These are phyloP conservation scores for Centrocercus urophasianus DNA, from an alignment of 2,113 vertebrate species.

Conservation along the genomic window DNA sequence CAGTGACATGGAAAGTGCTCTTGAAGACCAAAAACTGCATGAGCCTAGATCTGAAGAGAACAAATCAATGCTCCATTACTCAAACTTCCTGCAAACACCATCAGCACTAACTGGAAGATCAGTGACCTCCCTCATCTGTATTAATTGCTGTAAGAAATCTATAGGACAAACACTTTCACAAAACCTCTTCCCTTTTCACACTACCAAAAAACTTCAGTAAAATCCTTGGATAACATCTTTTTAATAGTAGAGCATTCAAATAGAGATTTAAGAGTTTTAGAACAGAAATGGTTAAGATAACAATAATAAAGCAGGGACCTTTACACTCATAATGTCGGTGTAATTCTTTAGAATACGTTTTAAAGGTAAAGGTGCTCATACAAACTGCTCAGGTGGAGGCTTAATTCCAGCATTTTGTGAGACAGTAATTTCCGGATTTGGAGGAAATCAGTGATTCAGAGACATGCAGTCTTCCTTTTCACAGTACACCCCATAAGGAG, in stretches of 20 bases:
- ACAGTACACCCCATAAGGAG: background rate
- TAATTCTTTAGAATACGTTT: background rate
- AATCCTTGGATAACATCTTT: background rate
- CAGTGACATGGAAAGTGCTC: background rate
- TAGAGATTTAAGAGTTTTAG: background rate
- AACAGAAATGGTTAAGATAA: background rate
- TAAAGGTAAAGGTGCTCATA: background rate
- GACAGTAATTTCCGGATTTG: background rate
- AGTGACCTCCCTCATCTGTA: background rate
- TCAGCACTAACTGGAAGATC: background rate
- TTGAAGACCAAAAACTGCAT: slow-evolving; percentile 22
- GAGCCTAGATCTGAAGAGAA: background rate
- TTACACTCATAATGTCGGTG: background rate
- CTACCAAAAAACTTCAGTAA: background rate
- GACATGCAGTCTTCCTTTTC: background rate
- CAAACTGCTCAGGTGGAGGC: background rate
- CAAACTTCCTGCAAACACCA: background rate
- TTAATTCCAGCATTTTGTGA: background rate
- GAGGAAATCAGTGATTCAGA: background rate
- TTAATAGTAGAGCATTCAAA: background rate
- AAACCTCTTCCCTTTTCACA: background rate
- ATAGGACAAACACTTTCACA: background rate
- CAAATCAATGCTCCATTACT: background rate
- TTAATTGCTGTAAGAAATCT: background rate
- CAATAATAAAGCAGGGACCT: background rate